These are phyloP conservation scores for Gouania willdenowi DNA, from an alignment of 2,797 vertebrate genomes.

Conservation along the genomic window DNA sequence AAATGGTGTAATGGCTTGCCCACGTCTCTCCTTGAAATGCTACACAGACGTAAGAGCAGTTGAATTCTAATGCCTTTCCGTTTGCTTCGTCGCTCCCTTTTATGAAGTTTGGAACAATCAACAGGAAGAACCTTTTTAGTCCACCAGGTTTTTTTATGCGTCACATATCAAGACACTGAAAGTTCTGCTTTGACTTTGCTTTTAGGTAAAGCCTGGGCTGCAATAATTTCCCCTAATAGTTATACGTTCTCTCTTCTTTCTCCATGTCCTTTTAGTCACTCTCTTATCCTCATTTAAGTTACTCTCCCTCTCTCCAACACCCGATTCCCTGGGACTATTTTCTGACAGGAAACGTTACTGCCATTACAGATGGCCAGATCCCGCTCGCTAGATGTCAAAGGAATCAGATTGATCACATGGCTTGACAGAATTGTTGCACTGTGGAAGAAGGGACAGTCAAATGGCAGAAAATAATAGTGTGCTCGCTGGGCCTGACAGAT, in stretches of 20 bases:
- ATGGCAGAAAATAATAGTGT: constrained; percentile 72
- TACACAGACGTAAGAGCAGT: constrained; percentile 1
- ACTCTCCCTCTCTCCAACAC: constrained; percentile 30
- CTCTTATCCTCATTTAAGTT: constrained; percentile 43
- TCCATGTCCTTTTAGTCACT: constrained; percentile 29
- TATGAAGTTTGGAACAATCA: constrained; percentile 26
- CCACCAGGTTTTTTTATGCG: constrained; percentile 24
- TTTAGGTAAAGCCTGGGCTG: constrained; percentile 29
- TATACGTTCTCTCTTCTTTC: constrained; percentile 40
- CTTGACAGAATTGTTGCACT: constrained; percentile 54
- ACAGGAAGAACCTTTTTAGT: constrained; percentile 40
- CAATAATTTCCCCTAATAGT: constrained; percentile 48
- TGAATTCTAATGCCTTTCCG: constrained; percentile 28
- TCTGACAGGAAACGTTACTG: constrained; percentile 71
- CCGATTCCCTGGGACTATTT: constrained; percentile 44
- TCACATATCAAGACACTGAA: constrained; percentile 35
- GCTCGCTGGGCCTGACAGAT: constrained; percentile 67
- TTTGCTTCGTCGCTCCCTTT: constrained; percentile 16
- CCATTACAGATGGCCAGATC: constrained; percentile 70
- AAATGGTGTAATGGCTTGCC: constrained; percentile 11
- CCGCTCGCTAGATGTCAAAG: constrained; percentile 61
- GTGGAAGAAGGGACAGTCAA: constrained; percentile 65
- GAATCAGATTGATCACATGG: constrained; percentile 68
- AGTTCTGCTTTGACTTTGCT: constrained; percentile 17
- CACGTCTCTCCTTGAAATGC: constrained; percentile 26